Conservation (phyloP, 2,113 vertebrate genomes). For the Helogale parvula region DNA sequence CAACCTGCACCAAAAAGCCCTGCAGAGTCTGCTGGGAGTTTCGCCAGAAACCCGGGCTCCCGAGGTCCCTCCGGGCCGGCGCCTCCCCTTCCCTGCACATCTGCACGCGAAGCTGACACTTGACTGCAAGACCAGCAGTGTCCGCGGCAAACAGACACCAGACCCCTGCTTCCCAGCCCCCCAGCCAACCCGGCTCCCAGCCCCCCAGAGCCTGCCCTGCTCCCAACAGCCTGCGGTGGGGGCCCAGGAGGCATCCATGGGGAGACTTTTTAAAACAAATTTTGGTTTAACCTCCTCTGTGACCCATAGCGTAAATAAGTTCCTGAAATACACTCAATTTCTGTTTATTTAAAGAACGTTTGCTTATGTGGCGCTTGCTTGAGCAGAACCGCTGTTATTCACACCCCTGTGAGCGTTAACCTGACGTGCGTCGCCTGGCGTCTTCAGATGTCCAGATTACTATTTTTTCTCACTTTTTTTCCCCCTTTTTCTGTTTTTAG, state of each 20-base stretch:
- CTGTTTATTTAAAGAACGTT: constrained; percentile 86
- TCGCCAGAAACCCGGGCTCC: not conserved
- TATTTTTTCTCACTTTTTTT: constrained; percentile 65
- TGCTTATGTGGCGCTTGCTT: constrained; percentile 84
- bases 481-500: not conserved
- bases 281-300: constrained; percentile 87
- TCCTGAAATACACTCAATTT: constrained; percentile 83
- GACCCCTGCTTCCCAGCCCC: constrained; percentile 18
- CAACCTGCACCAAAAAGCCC: not conserved
- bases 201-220: not conserved
- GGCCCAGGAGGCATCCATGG: not conserved
- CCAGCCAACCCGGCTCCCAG: fast-evolving
- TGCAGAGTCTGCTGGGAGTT: not conserved
- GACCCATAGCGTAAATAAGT: constrained; percentile 82
- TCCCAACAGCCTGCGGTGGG: not conserved
- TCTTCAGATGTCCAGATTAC: constrained; percentile 61
- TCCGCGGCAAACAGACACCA: constrained; percentile 9
- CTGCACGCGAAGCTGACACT: not conserved
- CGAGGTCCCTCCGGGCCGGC: fast-evolving
- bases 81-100: not conserved
- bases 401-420: constrained; percentile 73
- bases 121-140: not conserved
- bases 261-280: constrained; percentile 81
- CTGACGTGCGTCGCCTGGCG: constrained; percentile 72
- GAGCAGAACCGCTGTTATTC: constrained; percentile 79